Percentiles rank a stretch among this genome's conserved stretches.
These are phyloP conservation scores for Chionis minor DNA, from an alignment of 2,113 vertebrate genomes.

Conservation along the genomic window DNA sequence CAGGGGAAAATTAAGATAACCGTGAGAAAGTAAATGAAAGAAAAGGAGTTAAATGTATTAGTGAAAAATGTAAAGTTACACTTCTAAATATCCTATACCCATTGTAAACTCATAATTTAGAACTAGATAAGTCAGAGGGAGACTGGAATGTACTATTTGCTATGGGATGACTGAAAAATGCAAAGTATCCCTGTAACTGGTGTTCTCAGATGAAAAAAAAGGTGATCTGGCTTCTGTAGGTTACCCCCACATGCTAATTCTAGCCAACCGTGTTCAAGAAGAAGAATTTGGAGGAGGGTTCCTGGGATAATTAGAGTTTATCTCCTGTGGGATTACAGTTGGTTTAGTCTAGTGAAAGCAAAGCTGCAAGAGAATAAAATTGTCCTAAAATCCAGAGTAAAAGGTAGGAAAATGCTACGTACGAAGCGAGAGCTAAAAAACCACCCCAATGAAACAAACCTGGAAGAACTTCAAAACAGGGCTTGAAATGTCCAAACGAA, in stretches of 20 bases:
- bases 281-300: neutral
- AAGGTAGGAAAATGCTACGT: neutral
- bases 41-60: neutral
- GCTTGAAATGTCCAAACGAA: neutral
- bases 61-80: neutral
- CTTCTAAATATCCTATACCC: neutral
- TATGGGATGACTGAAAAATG: neutral
- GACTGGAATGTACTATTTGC: neutral
- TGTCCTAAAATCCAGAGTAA: neutral
- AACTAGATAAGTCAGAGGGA: neutral
- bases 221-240: neutral
- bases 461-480: neutral
- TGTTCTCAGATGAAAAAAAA: neutral
- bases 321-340: neutral
- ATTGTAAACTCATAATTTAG: neutral
- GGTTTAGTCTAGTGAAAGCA: neutral
- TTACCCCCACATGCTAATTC: neutral
- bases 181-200: neutral
- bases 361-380: neutral
- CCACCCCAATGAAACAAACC: neutral
- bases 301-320: neutral
- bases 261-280: neutral
- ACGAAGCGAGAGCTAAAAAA: neutral
- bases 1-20: slow-evolving; percentile 15
- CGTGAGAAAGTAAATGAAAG: neutral